Percentiles rank a stretch among this genome's conserved stretches.
These are phyloP conservation scores for Hyposmocoma kahamanoa DNA, from an alignment of 1,140 invertebrate species.

Conservation along the genomic window DNA sequence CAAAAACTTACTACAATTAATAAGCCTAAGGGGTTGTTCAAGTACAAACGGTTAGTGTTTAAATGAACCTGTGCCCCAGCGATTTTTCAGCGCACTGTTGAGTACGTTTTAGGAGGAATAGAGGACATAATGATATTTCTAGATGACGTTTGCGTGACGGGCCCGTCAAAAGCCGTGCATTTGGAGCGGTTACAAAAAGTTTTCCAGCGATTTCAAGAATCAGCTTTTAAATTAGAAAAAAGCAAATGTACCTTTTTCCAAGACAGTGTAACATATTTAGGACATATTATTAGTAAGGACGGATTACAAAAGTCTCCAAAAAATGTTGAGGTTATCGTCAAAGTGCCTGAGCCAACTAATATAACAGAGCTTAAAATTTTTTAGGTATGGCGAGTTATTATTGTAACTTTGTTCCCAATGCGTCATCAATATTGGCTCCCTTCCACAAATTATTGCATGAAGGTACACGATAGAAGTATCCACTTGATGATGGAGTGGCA, in stretches of 20 bases:
- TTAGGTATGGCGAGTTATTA: constrained; percentile 68
- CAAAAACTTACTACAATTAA: constrained; percentile 20
- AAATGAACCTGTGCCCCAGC: constrained; percentile 21
- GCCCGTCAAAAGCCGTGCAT: constrained; percentile 18
- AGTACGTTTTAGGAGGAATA: constrained; percentile 24
- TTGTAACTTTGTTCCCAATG: constrained; percentile 47
- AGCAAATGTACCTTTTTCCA: constrained; percentile 43
- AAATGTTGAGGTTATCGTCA: constrained; percentile 43
- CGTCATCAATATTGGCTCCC: constrained; percentile 32
- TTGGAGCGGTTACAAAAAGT: constrained; percentile 26
- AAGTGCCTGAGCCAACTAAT: constrained; percentile 33
- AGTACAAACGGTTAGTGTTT: constrained; percentile 20
- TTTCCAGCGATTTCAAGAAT: constrained; percentile 20
- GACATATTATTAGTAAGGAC: constrained; percentile 27
- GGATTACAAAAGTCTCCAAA: constrained; percentile 39
- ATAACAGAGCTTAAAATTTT: constrained; percentile 40
- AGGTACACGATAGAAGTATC: constrained; percentile 14
- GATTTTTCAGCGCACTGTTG: constrained; percentile 30
- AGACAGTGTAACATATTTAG: constrained; percentile 33
- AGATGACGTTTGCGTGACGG: constrained; percentile 37
- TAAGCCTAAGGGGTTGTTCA: constrained; percentile 28
- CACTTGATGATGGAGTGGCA: constrained; percentile 20
- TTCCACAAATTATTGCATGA: constrained; percentile 28
- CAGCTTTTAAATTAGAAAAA: constrained; percentile 29
- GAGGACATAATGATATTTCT: constrained; percentile 21